These are phyloP conservation scores for Spodoptera littoralis DNA, from an alignment of 2,888 invertebrate species.

Conservation along the genomic window DNA sequence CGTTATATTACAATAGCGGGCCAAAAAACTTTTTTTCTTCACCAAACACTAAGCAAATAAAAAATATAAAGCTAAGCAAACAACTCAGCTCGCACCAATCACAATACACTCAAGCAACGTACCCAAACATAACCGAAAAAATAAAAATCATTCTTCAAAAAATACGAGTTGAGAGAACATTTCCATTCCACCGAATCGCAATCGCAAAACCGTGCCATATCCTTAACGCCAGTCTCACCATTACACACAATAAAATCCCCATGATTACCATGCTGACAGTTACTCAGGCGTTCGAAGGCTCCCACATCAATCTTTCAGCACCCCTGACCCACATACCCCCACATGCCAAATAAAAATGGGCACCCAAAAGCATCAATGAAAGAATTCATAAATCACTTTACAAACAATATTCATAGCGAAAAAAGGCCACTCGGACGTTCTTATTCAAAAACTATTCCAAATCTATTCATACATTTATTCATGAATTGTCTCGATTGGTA, in stretches of 20 bases:
- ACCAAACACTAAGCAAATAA: too few species aligned
- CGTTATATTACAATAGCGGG: too few species aligned
- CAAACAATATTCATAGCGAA: slow-evolving; percentile 61
- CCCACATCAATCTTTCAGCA: slow-evolving; percentile 50
- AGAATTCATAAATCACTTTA: slow-evolving; percentile 58
- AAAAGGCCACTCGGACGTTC: slow-evolving; percentile 57
- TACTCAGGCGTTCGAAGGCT: slow-evolving; percentile 13
- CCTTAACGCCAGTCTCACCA: slow-evolving; percentile 13
- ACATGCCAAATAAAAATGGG: slow-evolving; percentile 45
- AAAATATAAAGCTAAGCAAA: too few species aligned
- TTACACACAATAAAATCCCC: slow-evolving; percentile 32
- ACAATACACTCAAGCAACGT: too few species aligned
- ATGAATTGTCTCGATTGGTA: slow-evolving; percentile 62
- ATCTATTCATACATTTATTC: slow-evolving; percentile 66
- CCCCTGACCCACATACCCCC: slow-evolving; percentile 45
- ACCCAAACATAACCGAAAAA: too few species aligned
- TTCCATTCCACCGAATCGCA: slow-evolving; percentile 2
- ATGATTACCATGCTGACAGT: slow-evolving; percentile 39
- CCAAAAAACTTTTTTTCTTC: too few species aligned
- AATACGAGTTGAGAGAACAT: slow-evolving; percentile 3
- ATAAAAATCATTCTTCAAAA: neutral
- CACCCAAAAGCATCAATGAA: slow-evolving; percentile 39
- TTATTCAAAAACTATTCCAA: slow-evolving; percentile 56
- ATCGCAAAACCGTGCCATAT: slow-evolving; percentile 14
- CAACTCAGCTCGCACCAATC: too few species aligned